Evolutionary conservation across 2,888 invertebrate genomes (phyloP).

Genomic region (Ctena decussata): DNA sequence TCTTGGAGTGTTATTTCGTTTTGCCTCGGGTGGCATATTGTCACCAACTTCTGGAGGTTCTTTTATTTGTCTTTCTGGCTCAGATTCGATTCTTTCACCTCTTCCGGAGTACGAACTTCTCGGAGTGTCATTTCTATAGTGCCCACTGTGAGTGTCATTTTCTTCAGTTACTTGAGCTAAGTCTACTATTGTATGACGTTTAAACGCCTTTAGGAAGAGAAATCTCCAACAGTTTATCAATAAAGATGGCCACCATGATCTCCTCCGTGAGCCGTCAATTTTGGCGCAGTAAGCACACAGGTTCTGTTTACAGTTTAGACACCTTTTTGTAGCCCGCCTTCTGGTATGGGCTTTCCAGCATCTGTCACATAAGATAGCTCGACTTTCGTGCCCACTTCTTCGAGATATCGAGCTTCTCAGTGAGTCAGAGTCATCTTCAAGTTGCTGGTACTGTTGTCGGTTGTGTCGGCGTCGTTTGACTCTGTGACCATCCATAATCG

Average conservation of each 20-base stretch:
- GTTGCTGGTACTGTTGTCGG: neutral
- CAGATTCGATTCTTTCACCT: neutral
- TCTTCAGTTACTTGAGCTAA: neutral
- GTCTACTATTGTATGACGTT: constrained; percentile 18
- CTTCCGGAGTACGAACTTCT: neutral
- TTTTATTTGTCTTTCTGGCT: neutral
- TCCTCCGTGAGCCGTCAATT: neutral
- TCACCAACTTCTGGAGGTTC: too few species aligned
- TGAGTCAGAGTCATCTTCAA: neutral
- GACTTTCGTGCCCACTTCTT: neutral
- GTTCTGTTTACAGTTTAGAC: constrained; percentile 14
- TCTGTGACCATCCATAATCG: neutral
- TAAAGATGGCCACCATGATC: constrained; percentile 15
- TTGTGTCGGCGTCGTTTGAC: neutral
- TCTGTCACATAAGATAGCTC: constrained; percentile 6
- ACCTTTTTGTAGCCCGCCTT: neutral
- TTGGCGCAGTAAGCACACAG: constrained; percentile 18
- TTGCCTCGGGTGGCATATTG: neutral
- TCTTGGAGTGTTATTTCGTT: neutral
- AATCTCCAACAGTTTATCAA: constrained; percentile 1
- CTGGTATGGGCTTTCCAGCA: constrained; percentile 13
- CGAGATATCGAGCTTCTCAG: constrained; percentile 1
- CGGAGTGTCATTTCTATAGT: neutral
- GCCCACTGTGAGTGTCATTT: neutral
- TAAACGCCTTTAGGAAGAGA: neutral